These are phyloP conservation scores for Rhimphoctona megacephalus DNA, from an alignment of 2,888 invertebrate species.

Conservation along the genomic window DNA sequence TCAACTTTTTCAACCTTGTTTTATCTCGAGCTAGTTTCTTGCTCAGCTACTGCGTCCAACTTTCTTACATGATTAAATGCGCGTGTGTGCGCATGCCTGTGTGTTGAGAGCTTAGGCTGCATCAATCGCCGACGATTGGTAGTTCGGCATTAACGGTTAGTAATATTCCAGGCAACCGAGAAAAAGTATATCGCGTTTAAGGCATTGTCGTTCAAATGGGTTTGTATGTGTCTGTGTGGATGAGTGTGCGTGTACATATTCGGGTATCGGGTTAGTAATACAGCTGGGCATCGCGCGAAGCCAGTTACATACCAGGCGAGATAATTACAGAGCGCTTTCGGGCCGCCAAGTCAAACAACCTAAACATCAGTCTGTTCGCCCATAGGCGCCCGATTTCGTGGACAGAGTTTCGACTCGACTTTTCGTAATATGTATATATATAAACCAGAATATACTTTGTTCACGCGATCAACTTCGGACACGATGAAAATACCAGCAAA, in stretches of 20 bases:
- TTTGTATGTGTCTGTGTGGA: background rate
- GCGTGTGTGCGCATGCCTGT: background rate
- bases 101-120: constrained; percentile 26
- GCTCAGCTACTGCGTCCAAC: background rate
- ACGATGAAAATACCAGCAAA: constrained; percentile 5
- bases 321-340: constrained; percentile 84
- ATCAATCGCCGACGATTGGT: constrained; percentile 46
- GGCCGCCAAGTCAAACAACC: constrained; percentile 84
- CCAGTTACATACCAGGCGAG: constrained; percentile 84
- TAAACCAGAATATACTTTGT: constrained; percentile 50
- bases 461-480: constrained; percentile 59
- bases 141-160: constrained; percentile 66
- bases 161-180: constrained; percentile 62
- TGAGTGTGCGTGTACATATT: constrained; percentile 63
- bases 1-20: constrained; percentile 10
- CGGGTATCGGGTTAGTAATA: constrained; percentile 78
- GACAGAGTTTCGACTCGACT: constrained; percentile 64
- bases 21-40: constrained; percentile 1
- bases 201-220: constrained; percentile 26
- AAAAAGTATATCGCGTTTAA: constrained; percentile 55
- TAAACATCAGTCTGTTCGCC: constrained; percentile 80
- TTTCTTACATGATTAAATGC: constrained; percentile 3
- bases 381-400: constrained; percentile 72
- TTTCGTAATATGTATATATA: constrained; percentile 31
- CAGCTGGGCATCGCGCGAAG: constrained; percentile 77